Base-by-base conservation (phyloP, 2,888 invertebrate species). In the Eupsilia transversa region DNA sequence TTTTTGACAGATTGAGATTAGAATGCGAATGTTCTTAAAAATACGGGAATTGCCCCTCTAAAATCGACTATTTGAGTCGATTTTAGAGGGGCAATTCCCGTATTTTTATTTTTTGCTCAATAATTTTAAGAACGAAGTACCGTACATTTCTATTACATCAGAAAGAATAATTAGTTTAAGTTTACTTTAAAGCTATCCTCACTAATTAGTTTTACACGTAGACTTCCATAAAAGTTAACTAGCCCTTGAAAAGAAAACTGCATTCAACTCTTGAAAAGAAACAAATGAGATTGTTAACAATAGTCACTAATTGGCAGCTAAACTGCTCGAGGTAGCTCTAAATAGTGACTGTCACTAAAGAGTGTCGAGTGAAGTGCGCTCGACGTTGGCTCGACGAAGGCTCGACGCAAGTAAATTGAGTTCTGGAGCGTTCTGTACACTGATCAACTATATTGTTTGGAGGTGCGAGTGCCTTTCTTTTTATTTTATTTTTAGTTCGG, bases 391-490 rank as follows among this genome's bases (percentile, higher is more conserved):
- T 30, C 10, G 9, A 49, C 27, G 41, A 41, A 71, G 49, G 54
- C 64, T 43, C 33, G 23, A 64, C n/a, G 68, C 38, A 33, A 63
- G 5, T 66, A 70, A 75, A 80, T 79, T 69, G 41, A 74, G 49
- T 80, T 74, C 60, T 74, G 41, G 49, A 74, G 57, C 14, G 9
- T 52, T 61, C 43, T 35, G 63, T 27, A 14, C 27, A 61, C 61
- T 68, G 43, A 66, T 54, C 49, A 57, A 52, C 43, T 52, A 43
- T 49, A 66, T 61, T 72, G 43, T 67, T 63, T 17, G 35, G n/a
- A 49, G 14, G 20, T 5, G 60, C 1, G 1, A 38, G 33, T 43
- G 20, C 2, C 12, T 74, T 75, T 27, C 33, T 43, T 20, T n/a
- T 14, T 30, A 46, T 7, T 20, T 0, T 52, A 60, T 33, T 60